Percentiles rank a stretch among this genome's conserved stretches.
Evolutionary conservation across 2,797 vertebrate species (phyloP).

Genomic region (Amniataba percoides): DNA sequence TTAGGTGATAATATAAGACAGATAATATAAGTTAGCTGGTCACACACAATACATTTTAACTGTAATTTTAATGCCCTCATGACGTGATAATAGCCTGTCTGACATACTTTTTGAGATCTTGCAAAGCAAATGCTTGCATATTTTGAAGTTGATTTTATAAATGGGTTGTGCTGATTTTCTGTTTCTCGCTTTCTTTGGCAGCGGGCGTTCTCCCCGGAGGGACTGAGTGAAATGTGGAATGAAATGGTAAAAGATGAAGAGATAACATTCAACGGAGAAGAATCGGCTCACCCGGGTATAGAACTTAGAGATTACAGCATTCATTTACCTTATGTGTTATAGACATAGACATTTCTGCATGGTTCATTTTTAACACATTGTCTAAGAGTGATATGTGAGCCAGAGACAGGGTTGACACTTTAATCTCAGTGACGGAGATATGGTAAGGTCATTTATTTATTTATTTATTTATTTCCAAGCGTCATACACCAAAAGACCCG

Average conservation of each 20-base stretch:
- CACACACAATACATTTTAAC: background rate
- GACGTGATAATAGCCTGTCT: background rate
- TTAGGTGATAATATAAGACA: no score
- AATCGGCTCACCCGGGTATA: constrained; percentile 88
- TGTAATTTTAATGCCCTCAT: background rate
- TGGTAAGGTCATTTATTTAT: no score
- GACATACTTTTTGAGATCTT: background rate
- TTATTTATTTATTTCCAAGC: no score
- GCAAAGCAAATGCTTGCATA: background rate
- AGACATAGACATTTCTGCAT: background rate
- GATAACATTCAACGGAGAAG: constrained; percentile 92
- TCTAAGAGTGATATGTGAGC: background rate
- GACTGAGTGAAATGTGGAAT: constrained; percentile 98
- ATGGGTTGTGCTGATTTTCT: constrained; percentile 6
- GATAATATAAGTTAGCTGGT: background rate
- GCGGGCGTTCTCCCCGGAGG: constrained; percentile 97
- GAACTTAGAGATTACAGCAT: background rate
- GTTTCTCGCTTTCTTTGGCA: constrained; percentile 62
- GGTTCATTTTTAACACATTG: background rate
- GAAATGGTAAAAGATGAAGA: constrained; percentile 99
- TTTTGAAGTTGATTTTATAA: background rate
- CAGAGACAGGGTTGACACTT: background rate
- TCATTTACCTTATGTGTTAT: background rate
- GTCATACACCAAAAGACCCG: no score
- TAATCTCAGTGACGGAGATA: constrained; percentile 1